phyloP scores from a whole-genome alignment of 2,888 invertebrate species.

The Cephus rjabovi region DNA sequence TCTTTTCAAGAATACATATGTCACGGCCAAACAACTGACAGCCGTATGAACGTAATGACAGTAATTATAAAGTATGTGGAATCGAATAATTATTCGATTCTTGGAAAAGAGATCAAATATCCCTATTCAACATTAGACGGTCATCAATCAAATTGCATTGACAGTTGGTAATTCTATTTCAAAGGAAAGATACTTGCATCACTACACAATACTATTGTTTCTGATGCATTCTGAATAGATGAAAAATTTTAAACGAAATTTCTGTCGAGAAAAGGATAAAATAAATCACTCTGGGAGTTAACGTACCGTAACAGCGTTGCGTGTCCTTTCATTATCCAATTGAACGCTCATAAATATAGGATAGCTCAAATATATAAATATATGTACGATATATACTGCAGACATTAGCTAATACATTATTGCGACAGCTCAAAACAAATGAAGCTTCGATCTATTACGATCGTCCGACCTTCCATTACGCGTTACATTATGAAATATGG shows the following conservation, averaged over 20 bases:
- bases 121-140: neutral
- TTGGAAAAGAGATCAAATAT: neutral
- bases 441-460: neutral
- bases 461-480: neutral
- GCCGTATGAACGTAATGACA: neutral
- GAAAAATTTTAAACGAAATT: neutral
- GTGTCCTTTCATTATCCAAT: neutral
- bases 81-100: neutral
- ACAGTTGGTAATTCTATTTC: neutral
- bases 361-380: neutral
- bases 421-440: neutral
- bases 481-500: neutral
- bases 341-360: neutral
- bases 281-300: neutral
- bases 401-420: neutral
- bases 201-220: neutral
- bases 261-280: neutral
- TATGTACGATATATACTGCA: neutral
- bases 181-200: neutral
- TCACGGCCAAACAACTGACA: neutral
- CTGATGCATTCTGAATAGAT: neutral
- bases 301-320: neutral
- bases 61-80: neutral
- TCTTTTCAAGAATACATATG: neutral
- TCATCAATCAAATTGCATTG: neutral